phyloP scores from a whole-genome alignment of 2,113 vertebrate species.

The Artemisiospiza belli region DNA sequence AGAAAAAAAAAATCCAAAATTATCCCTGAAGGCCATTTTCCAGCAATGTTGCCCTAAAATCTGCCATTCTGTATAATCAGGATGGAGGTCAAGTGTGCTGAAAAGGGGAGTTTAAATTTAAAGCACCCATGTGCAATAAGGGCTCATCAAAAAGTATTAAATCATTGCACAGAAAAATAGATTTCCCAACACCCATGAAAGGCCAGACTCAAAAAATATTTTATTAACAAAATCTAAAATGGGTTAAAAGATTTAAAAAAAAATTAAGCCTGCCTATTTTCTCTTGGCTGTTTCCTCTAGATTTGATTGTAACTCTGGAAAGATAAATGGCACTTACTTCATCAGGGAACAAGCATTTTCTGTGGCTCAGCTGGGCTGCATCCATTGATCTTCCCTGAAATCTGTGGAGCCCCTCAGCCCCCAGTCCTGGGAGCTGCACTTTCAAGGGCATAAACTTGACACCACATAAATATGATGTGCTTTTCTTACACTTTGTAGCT shows the following conservation, averaged over 20 bases:
- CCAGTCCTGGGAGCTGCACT: neutral
- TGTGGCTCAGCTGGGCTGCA: neutral
- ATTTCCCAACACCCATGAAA: neutral
- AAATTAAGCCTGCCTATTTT: neutral
- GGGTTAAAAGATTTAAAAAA: neutral
- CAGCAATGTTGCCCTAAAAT: neutral
- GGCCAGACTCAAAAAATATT: neutral
- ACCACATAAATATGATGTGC: slow-evolving; percentile 12
- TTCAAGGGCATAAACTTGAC: slow-evolving; percentile 30
- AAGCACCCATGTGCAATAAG: neutral
- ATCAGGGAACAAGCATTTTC: neutral
- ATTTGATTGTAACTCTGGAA: neutral
- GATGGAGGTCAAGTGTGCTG: neutral
- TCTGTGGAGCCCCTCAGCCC: neutral
- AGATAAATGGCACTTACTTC: neutral
- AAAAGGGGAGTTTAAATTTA: neutral
- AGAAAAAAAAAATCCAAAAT: neutral
- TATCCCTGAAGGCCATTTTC: neutral
- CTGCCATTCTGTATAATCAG: neutral
- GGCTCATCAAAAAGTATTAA: neutral
- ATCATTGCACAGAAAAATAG: neutral
- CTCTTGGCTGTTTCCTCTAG: neutral
- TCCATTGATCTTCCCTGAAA: neutral
- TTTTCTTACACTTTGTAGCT: slow-evolving; percentile 20
- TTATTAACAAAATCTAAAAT: neutral